Percentiles rank a stretch among this genome's conserved stretches.
Evolutionary conservation across 2,888 invertebrate species (phyloP).

Genomic region (Schrankia costaestrigalis): DNA sequence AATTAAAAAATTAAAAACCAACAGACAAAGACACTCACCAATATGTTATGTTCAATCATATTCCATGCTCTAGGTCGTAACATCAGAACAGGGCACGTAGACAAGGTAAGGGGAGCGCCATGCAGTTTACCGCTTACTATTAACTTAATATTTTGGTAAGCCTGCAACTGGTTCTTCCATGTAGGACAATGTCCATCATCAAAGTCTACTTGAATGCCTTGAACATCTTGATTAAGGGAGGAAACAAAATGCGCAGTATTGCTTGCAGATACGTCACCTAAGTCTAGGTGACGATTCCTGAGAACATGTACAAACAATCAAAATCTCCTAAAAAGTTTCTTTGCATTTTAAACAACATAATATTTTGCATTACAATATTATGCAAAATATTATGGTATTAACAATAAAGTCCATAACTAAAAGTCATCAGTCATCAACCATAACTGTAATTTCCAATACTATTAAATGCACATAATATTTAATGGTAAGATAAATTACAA

Average conservation of each 20-base stretch:
- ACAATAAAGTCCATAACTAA: too few species aligned
- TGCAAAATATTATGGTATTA: too few species aligned
- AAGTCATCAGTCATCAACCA: too few species aligned
- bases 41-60: conserved; percentile 84
- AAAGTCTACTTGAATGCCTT: conserved; percentile 84
- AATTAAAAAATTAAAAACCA: neutral
- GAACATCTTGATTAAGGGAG: conserved; percentile 77
- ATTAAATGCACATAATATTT: too few species aligned
- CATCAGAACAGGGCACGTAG: conserved; percentile 82
- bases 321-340: neutral
- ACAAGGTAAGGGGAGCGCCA: conserved; percentile 72
- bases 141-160: conserved; percentile 81
- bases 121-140: conserved; percentile 76
- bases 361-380: too few species aligned
- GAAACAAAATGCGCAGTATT: conserved; percentile 78
- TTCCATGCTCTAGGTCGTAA: conserved; percentile 87
- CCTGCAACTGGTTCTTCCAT: conserved; percentile 84
- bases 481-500: too few species aligned
- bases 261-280: conserved; percentile 84
- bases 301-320: conserved; percentile 4
- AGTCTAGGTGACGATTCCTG: conserved; percentile 82
- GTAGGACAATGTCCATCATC: conserved; percentile 88
- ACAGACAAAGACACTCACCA: conserved; percentile 49
- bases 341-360: too few species aligned
- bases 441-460: too few species aligned